Evolutionary conservation across 2,113 vertebrate genomes (phyloP).

Genomic region (Pterocles gutturalis): DNA sequence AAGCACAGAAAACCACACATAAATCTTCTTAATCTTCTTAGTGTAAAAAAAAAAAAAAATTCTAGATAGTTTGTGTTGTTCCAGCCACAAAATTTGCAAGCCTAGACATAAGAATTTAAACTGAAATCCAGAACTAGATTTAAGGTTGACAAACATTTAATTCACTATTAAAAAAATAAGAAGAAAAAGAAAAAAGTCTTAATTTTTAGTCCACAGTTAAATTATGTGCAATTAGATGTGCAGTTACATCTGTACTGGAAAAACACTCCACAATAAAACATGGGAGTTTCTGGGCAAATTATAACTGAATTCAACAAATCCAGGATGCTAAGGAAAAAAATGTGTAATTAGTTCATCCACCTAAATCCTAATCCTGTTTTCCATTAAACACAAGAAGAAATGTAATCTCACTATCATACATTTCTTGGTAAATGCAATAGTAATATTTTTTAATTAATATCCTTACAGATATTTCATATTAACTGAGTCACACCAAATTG

Average conservation of each 20-base stretch:
- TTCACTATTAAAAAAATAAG: not conserved
- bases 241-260: not conserved
- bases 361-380: not conserved
- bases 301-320: not conserved
- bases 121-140: not conserved
- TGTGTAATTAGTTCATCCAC: not conserved
- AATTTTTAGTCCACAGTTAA: not conserved
- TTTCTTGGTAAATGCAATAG: not conserved
- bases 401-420: not conserved
- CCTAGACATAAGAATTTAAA: not conserved
- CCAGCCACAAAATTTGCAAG: not conserved
- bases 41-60: not conserved
- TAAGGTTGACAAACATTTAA: not conserved
- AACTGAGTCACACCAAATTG: not conserved
- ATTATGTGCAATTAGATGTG: not conserved
- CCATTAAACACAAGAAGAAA: not conserved
- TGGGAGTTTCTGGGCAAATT: not conserved
- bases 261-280: not conserved
- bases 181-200: rapidly evolving
- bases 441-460: not conserved
- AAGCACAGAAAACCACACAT: not conserved
- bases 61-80: not conserved
- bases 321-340: not conserved
- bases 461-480: not conserved
- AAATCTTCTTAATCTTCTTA: not conserved